Conservation (phyloP, 1,140 invertebrate species). For the Zaprionus inermis region DNA sequence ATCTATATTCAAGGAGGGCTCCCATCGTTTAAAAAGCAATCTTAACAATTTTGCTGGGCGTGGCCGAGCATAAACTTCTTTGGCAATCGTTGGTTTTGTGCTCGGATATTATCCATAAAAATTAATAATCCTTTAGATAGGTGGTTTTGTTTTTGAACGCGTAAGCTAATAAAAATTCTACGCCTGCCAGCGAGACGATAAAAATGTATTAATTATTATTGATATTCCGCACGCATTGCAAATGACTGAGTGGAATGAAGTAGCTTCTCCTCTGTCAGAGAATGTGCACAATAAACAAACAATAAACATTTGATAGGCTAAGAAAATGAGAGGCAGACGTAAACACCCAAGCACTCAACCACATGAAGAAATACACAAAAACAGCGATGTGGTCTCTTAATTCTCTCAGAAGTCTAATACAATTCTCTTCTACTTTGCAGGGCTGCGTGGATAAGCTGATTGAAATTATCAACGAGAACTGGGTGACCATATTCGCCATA, state of each 20-base stretch:
- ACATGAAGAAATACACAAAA: not conserved
- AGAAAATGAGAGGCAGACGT: conserved; percentile 26
- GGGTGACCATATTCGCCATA: conserved; percentile 87
- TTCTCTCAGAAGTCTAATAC: conserved; percentile 26
- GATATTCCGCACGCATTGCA: conserved; percentile 65
- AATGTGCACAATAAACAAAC: conserved; percentile 50
- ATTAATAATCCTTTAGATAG: conserved; percentile 56
- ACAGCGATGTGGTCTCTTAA: not conserved
- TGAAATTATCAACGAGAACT: conserved; percentile 86
- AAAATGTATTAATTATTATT: conserved; percentile 72
- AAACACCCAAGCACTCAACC: conserved; percentile 6
- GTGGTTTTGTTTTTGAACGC: conserved; percentile 22
- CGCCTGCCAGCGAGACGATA: conserved; percentile 47
- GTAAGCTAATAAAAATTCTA: conserved; percentile 59
- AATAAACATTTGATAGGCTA: conserved; percentile 38
- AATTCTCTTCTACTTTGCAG: conserved; percentile 84
- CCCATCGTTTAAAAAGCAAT: conserved; percentile 1
- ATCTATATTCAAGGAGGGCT: not conserved
- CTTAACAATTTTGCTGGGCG: conserved; percentile 42
- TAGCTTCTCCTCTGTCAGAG: conserved; percentile 15
- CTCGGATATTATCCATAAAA: conserved; percentile 50
- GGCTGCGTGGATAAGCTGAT: conserved; percentile 90
- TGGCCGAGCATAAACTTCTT: conserved; percentile 41
- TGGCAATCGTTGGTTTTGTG: conserved; percentile 31
- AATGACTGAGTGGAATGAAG: conserved; percentile 11